Percentiles rank a stretch among this genome's conserved stretches.
phyloP scores from a whole-genome alignment of 1,140 invertebrate genomes.

The Drosophila ananassae region DNA sequence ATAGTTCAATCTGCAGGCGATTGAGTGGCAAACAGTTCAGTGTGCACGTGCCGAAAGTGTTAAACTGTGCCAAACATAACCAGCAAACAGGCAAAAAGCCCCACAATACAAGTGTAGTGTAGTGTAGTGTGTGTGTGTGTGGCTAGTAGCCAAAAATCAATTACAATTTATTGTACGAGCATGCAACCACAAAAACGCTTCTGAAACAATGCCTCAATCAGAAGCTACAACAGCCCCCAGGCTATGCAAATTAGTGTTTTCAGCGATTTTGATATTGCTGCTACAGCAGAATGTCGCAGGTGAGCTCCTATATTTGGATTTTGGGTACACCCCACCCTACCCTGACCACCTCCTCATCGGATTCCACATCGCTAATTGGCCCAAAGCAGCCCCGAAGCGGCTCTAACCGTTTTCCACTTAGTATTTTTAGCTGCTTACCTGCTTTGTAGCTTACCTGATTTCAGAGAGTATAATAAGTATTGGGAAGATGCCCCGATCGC shows the following conservation, averaged over 20 bases:
- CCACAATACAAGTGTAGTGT: slow-evolving; percentile 5
- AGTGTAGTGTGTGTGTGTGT: slow-evolving; percentile 2
- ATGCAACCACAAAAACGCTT: slow-evolving; percentile 32
- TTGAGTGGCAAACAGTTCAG: slow-evolving; percentile 35
- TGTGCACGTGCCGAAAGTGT: slow-evolving; percentile 56
- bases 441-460: slow-evolving; percentile 6
- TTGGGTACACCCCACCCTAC: background rate
- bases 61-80: slow-evolving; percentile 48
- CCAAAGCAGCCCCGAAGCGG: background rate
- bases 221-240: slow-evolving; percentile 23
- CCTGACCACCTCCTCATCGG: too few species aligned
- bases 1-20: slow-evolving; percentile 36
- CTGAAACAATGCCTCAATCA: slow-evolving; percentile 56
- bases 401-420: background rate
- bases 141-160: slow-evolving; percentile 42
- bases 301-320: slow-evolving; percentile 35
- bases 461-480: background rate
- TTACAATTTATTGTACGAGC: slow-evolving; percentile 49
- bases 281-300: slow-evolving; percentile 52
- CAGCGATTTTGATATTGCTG: slow-evolving; percentile 57
- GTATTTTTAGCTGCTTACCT: slow-evolving; percentile 28
- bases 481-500: slow-evolving; percentile 42
- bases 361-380: slow-evolving; percentile 25
- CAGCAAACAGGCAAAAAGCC: slow-evolving; percentile 39
- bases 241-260: slow-evolving; percentile 60